phyloP scores from a whole-genome alignment of 1,140 invertebrate species.

The Homarus americanus region DNA sequence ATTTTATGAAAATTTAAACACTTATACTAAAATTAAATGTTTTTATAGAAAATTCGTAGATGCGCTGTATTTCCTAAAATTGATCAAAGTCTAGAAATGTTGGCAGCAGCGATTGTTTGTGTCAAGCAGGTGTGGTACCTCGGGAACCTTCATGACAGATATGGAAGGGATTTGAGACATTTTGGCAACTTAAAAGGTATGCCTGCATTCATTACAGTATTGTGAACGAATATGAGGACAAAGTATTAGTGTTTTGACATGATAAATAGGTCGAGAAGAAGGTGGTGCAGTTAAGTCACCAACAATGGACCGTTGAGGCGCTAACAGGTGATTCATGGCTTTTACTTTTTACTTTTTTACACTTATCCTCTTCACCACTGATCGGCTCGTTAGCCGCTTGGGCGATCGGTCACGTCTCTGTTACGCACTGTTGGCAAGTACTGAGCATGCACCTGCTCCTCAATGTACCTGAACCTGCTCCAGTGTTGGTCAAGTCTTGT shows the following conservation, averaged over 20 bases:
- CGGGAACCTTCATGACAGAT: neutral
- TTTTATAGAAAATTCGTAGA: no score
- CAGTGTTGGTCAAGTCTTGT: no score
- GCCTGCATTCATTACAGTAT: neutral
- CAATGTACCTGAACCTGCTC: no score
- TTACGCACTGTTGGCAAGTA: no score
- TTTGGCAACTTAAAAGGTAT: neutral
- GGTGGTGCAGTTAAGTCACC: neutral
- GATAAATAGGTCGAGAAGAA: neutral
- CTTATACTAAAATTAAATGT: no score
- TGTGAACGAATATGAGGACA: neutral
- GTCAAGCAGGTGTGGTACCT: neutral
- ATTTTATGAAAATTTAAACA: no score
- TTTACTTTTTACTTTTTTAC: neutral
- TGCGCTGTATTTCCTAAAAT: no score
- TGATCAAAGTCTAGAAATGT: neutral
- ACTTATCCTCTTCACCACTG: neutral
- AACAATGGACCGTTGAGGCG: neutral
- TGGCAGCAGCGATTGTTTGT: neutral
- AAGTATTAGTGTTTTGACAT: neutral
- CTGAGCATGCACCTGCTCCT: no score
- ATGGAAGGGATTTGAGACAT: neutral
- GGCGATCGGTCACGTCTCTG: no score
- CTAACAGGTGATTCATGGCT: slow-evolving; percentile 8
- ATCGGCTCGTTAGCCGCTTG: no score